Conservation (phyloP, 2,888 invertebrate genomes). For the Busseola fusca region DNA sequence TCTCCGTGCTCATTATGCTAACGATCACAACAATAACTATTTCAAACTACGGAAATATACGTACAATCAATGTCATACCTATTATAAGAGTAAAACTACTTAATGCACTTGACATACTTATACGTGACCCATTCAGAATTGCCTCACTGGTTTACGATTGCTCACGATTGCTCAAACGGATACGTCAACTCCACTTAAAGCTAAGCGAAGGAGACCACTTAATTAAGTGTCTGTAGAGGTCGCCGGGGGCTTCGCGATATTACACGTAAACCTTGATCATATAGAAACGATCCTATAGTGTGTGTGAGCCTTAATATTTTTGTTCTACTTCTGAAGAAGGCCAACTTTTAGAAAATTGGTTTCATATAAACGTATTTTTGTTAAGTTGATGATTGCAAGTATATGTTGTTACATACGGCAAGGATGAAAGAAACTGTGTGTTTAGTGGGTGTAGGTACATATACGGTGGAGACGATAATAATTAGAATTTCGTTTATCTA, state of each 20-base stretch:
- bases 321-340: neutral
- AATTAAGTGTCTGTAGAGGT: constrained; percentile 47
- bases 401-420: neutral
- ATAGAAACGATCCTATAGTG: constrained; percentile 23
- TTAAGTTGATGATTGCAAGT: neutral
- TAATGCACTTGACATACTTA: constrained; percentile 22
- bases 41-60: neutral
- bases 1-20: neutral
- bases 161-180: constrained; percentile 43
- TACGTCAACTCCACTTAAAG: constrained; percentile 39
- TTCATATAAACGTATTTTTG: neutral
- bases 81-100: neutral
- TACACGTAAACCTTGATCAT: constrained; percentile 43
- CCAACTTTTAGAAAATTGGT: too few species aligned
- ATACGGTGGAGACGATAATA: neutral
- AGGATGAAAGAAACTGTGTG: neutral
- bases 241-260: constrained; percentile 34
- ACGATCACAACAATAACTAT: neutral
- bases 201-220: constrained; percentile 51
- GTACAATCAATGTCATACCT: neutral
- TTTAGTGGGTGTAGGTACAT: neutral
- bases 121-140: constrained; percentile 18
- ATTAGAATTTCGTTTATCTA: too few species aligned
- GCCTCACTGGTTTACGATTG: constrained; percentile 21
- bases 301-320: constrained; percentile 21